Base-by-base conservation (phyloP, 1,140 invertebrate species). In the Drosophila ficusphila region DNA sequence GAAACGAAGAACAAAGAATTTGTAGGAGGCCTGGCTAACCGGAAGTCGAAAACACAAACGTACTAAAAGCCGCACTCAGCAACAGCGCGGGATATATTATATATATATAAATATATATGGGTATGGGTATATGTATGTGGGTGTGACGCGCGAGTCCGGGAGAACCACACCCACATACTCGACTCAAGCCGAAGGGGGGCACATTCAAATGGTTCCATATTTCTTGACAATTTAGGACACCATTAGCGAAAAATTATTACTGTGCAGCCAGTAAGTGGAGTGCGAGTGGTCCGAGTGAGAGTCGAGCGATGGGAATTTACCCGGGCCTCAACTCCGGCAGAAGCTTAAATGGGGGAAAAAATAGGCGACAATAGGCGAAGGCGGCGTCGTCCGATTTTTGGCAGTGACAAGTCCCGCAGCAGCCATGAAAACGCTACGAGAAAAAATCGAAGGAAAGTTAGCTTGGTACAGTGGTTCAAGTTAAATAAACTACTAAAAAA, bases 221-320 rank as follows among this genome's bases (percentile, higher is more conserved):
- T 88, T 88, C 82, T 82, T 88, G 82, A 88, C 82, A 88, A 88
- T 88, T 88, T 88, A 88, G 82, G 82, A 88, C 82, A 88, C 82
- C 82, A 88, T 88, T 88, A 88, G 77, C 82, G 82, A 88, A 75
- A 88, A 88, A 88, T 88, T 88, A 88, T 88, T 88, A 82, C 82
- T 82, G 65, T 78, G 73, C 69, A 68, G 44, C 36, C 62, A 64
- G 70, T 52, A 42, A 71, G 79, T 41, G 62, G 48, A 64, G 54
- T 39, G n/a, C 54, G 53, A 41, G 57, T 18, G 70, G 73, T 64
- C 42, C 9, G 33, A 34, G 36, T 23, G 34, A 34, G 36, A 29
- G 19, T 31, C 1, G 23, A 5, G 23, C 27, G 39, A 16, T 25
- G 29, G 38, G 42, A n/a, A 14, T 31, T 61, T 49, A 25, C 31